Evolutionary conservation across 2,888 invertebrate genomes (phyloP), one percentile per base, ranked within the genome.

Genomic region (Pristionchus exspectatus): DNA sequence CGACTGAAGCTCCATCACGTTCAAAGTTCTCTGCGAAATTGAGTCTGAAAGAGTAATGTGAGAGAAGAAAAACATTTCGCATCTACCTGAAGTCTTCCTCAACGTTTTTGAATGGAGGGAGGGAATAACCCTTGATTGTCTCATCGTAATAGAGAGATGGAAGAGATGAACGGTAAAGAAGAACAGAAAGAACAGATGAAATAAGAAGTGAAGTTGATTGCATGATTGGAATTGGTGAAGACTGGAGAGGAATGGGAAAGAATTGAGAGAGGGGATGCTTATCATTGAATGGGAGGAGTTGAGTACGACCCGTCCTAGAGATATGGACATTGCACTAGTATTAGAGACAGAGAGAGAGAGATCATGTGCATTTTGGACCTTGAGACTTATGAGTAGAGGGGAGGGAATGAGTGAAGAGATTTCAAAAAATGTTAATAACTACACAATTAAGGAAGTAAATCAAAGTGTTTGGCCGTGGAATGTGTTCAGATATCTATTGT

Each of bases 1-100:
- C 94, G 91, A 96, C 95, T 85, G 95, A 94, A 2, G 95, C 95
- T 7, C 96, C 96, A 50, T 94, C 94, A 63, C 93, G 93, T 89
- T 96, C 95, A 18, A 94, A 90, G 2, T 95, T 95, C 90, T 92
- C 93, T 10, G 93, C 93, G 50, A 95, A 93, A 90, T 95, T 95
- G 18, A 93, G 89, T 90, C 95, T 95, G 90, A n/a, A 94, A 27
- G 9, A n/a, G 3, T 0, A 27, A 21, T n/a, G 27, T 59, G 59
- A 59, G 59, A 4, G 59, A 59, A 21, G 59, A 18, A 44, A 77
- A 77, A 12, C 44, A 24, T n/a, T 77, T 33, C 10, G 14, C 38
- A 77, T 38, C 77, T 44, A 77, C 77, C 77, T 77, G 77, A 77
- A 77, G n/a, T 44, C 77, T 1, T 77, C n/a, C 12, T 77, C 77